A percentile compares a stretch with the other conserved stretches of the same genome.
Conservation (phyloP, 1,140 invertebrate species). For the Radopholus similis region DNA sequence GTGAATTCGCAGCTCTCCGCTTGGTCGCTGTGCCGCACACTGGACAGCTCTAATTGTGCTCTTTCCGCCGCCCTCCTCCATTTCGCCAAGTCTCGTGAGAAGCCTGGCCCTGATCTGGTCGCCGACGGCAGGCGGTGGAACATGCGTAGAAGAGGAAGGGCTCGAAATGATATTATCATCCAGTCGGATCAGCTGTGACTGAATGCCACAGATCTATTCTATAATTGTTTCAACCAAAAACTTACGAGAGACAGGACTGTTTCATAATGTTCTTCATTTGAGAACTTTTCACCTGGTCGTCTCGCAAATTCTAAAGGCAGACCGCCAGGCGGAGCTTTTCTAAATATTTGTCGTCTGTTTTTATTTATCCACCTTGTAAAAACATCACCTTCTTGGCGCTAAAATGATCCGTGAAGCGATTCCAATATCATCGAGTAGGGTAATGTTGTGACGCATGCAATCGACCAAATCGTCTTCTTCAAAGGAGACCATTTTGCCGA, state of each 20-base stretch:
- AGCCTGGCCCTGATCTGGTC: too few species aligned
- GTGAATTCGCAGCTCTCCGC: background rate
- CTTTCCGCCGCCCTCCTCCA: too few species aligned
- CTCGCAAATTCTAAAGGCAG: conserved; percentile 4
- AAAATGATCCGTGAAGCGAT: background rate
- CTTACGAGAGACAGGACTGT: background rate
- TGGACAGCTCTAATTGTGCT: too few species aligned
- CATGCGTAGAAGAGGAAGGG: background rate
- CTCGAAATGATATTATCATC: background rate
- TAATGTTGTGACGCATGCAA: conserved; percentile 15
- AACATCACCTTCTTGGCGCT: conserved; percentile 1
- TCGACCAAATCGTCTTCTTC: conserved; percentile 8
- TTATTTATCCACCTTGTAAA: background rate
- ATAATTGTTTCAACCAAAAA: background rate
- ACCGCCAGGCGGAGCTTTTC: background rate
- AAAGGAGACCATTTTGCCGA: background rate
- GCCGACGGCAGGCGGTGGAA: too few species aligned
- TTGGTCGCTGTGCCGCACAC: too few species aligned
- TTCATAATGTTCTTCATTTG: too few species aligned
- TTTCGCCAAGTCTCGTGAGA: too few species aligned
- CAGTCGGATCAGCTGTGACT: background rate
- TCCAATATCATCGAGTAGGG: background rate
- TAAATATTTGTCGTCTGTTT: background rate
- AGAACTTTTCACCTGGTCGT: background rate
- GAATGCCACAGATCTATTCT: background rate